Percentiles rank a stretch among this genome's conserved stretches.
phyloP scores from a whole-genome alignment of 1,140 invertebrate genomes.

The Drosophila parvula region DNA sequence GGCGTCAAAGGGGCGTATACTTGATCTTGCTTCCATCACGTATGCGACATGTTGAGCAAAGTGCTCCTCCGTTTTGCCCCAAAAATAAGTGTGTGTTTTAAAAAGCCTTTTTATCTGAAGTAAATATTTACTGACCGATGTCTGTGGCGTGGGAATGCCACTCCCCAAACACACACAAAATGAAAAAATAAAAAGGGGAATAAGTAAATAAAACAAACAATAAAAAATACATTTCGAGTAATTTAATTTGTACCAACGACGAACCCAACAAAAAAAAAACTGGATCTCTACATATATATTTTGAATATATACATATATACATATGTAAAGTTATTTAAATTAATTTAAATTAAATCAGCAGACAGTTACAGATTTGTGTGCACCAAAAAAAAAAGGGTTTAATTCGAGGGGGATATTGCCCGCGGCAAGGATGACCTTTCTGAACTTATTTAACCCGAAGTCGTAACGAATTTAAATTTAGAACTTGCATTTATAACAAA shows the following conservation, averaged over 20 bases:
- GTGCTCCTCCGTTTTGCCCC: constrained; percentile 13
- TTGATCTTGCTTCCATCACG: constrained; percentile 35
- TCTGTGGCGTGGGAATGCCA: constrained; percentile 67
- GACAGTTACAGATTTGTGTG: constrained; percentile 58
- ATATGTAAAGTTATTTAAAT: constrained; percentile 30
- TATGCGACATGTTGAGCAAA: constrained; percentile 37
- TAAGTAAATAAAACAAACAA: constrained; percentile 54
- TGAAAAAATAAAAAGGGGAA: constrained; percentile 9
- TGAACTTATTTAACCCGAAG: constrained; percentile 2
- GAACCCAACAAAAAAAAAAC: constrained; percentile 33
- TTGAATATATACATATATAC: constrained; percentile 2
- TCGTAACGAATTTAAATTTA: constrained; percentile 17
- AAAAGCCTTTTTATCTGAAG: constrained; percentile 45
- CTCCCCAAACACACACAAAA: constrained; percentile 48
- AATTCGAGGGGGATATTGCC: constrained; percentile 12
- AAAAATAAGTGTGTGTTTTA: constrained; percentile 22
- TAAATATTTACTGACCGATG: constrained; percentile 66
- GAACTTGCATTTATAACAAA: background rate
- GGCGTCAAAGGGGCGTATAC: constrained; percentile 46
- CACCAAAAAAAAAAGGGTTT: constrained; percentile 38
- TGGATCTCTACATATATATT: constrained; percentile 14
- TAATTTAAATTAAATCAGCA: constrained; percentile 67
- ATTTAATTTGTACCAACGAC: constrained; percentile 75
- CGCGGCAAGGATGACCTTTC: constrained; percentile 21
- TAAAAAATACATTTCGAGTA: constrained; percentile 54